phyloP scores from a whole-genome alignment of 2,797 vertebrate genomes.

The Lerista edwardsae region DNA sequence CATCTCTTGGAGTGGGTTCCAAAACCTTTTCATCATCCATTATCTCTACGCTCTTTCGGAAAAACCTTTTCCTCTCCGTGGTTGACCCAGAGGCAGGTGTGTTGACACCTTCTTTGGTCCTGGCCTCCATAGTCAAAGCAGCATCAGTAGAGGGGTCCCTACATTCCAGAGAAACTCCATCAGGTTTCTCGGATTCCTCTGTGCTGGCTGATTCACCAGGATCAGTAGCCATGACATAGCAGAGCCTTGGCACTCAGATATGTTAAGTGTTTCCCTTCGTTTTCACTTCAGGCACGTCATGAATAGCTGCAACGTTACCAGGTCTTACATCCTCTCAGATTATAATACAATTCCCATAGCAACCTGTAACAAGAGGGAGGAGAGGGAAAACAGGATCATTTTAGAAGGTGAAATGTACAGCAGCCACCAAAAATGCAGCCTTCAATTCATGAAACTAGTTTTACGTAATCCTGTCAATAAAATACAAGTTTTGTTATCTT shows the following conservation, averaged over 20 bases:
- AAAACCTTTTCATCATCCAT: constrained; percentile 82
- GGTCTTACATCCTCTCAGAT: constrained; percentile 56
- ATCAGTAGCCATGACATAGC: constrained; percentile 86
- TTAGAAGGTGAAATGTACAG: constrained; percentile 24
- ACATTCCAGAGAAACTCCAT: constrained; percentile 81
- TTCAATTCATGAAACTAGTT: not conserved
- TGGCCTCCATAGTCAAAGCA: constrained; percentile 58
- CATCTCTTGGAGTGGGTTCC: constrained; percentile 62
- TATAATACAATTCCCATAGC: constrained; percentile 63
- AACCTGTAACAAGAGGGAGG: constrained; percentile 55
- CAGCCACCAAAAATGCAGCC: not conserved
- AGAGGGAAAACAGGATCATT: constrained; percentile 5
- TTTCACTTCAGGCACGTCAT: constrained; percentile 60
- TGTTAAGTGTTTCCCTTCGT: constrained; percentile 49
- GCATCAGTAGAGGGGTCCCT: constrained; percentile 46
- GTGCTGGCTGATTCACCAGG: constrained; percentile 89
- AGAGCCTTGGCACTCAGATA: constrained; percentile 54
- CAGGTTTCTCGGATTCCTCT: constrained; percentile 90
- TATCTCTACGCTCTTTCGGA: constrained; percentile 86
- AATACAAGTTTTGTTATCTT: not conserved
- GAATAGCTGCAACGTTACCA: constrained; percentile 55
- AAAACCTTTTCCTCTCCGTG: constrained; percentile 85
- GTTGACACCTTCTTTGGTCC: constrained; percentile 54
- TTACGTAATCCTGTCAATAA: not conserved
- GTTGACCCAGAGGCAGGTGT: constrained; percentile 67